These are phyloP conservation scores for Dendrocincla fuliginosa DNA, from an alignment of 2,797 vertebrate genomes.

Conservation along the genomic window DNA sequence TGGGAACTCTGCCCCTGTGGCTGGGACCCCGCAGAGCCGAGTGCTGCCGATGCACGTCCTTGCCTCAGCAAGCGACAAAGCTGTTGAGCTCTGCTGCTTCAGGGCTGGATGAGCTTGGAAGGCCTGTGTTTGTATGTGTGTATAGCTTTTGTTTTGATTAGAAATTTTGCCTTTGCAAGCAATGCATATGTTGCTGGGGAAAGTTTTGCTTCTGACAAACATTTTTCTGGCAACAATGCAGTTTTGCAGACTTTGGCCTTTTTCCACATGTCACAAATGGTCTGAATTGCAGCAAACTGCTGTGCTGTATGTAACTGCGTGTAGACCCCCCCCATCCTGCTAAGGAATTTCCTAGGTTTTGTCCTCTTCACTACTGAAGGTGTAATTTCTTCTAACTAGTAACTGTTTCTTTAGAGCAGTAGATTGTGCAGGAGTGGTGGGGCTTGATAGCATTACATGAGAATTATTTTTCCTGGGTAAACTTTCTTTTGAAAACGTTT, in stretches of 20 bases:
- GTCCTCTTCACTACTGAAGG: not conserved
- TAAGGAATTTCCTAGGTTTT: not conserved
- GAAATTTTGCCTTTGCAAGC: not conserved
- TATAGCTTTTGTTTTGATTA: not conserved
- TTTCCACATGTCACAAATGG: not conserved
- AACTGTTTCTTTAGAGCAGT: not conserved
- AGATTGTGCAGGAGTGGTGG: not conserved
- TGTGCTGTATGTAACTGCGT: not conserved
- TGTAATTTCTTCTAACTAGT: not conserved
- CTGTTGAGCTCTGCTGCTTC: not conserved
- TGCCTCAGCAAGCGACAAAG: not conserved
- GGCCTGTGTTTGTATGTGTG: not conserved
- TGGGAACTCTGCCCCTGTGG: not conserved
- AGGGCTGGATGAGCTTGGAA: not conserved
- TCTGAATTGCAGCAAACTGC: not conserved
- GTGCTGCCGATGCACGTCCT: rapidly evolving
- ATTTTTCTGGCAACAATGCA: not conserved
- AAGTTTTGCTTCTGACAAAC: conserved; percentile 3
- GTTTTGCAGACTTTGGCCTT: not conserved
- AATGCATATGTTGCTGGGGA: not conserved
- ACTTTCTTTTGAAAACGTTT: not conserved
- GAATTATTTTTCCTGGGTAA: not conserved
- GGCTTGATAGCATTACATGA: not conserved
- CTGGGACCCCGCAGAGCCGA: rapidly evolving
- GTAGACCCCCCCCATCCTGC: not conserved